Evolutionary conservation across 2,797 vertebrate genomes (phyloP).

Genomic region (Clarias laeviceps): DNA sequence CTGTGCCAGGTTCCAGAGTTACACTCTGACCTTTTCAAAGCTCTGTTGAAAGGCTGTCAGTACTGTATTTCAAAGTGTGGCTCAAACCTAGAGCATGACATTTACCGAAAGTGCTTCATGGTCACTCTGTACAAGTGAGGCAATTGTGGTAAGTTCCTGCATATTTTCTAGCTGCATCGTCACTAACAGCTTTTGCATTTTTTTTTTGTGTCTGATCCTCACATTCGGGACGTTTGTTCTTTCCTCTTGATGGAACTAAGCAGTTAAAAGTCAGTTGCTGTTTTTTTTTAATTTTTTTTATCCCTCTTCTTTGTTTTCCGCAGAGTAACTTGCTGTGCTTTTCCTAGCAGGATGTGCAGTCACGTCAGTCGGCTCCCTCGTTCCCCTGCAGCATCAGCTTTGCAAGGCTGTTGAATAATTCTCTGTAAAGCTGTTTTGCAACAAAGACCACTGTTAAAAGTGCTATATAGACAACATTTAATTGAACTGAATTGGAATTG

Average conservation of each 20-base stretch:
- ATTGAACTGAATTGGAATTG: too few species aligned
- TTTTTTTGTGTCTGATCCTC: not conserved
- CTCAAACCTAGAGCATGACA: not conserved
- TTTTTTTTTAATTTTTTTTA: not conserved
- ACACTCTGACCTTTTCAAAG: not conserved
- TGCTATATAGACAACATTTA: too few species aligned
- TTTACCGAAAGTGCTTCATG: not conserved
- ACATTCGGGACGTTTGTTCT: not conserved
- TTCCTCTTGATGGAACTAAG: not conserved
- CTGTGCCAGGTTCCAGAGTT: not conserved
- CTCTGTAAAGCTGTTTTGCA: not conserved
- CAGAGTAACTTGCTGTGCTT: not conserved
- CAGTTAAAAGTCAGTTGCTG: not conserved
- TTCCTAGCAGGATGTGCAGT: not conserved
- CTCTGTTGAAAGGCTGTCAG: not conserved
- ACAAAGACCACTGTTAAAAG: not conserved
- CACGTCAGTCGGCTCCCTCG: not conserved
- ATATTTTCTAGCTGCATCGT: not conserved
- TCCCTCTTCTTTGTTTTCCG: not conserved
- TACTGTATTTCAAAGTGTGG: not conserved
- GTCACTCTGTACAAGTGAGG: not conserved
- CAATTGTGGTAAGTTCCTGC: not conserved
- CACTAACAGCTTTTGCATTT: not conserved
- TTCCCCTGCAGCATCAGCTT: not conserved
- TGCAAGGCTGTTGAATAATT: not conserved